Percentiles rank a stretch among this genome's conserved stretches.
Evolutionary conservation across 2,797 vertebrate species (phyloP).

Genomic region (Synaphobranchus kaupii): DNA sequence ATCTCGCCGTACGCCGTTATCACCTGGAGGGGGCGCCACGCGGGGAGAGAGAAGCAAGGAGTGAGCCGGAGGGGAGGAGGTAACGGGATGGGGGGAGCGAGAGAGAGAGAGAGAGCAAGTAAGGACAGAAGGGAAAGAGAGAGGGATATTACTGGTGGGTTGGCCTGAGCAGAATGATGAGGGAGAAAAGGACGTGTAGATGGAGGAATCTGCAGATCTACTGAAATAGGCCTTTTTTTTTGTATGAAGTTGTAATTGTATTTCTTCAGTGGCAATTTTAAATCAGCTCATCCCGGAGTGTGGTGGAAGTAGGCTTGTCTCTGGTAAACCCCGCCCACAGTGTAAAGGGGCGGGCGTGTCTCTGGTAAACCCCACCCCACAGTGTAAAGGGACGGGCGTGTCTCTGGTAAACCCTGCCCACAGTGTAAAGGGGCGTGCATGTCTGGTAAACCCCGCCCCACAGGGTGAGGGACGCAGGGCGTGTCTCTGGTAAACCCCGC

Average conservation of each 20-base stretch:
- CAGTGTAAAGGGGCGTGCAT: not conserved
- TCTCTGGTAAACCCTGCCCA: not conserved
- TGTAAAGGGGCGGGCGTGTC: too few species aligned
- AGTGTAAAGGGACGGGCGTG: not conserved
- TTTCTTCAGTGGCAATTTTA: too few species aligned
- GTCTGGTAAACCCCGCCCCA: not conserved
- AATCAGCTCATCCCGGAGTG: not conserved
- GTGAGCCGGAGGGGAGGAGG: too few species aligned
- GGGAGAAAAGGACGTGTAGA: not conserved
- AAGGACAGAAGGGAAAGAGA: not conserved
- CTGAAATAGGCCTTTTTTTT: not conserved
- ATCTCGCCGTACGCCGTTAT: constrained; percentile 79
- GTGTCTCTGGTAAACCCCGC: not conserved
- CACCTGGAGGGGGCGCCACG: constrained; percentile 58
- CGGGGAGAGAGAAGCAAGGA: not conserved
- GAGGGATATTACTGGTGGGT: not conserved
- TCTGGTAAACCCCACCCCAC: not conserved
- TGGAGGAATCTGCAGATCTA: not conserved
- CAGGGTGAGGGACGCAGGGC: not conserved
- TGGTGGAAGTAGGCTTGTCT: not conserved
- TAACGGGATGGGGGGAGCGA: too few species aligned
- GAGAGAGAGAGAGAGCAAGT: not conserved
- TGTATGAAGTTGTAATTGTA: too few species aligned
- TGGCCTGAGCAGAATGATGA: not conserved
- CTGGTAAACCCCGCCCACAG: not conserved